Evolutionary conservation across 2,797 vertebrate genomes (phyloP), one percentile per base, ranked within the genome.

Genomic region (Microctenopoma stevenorrisi): DNA sequence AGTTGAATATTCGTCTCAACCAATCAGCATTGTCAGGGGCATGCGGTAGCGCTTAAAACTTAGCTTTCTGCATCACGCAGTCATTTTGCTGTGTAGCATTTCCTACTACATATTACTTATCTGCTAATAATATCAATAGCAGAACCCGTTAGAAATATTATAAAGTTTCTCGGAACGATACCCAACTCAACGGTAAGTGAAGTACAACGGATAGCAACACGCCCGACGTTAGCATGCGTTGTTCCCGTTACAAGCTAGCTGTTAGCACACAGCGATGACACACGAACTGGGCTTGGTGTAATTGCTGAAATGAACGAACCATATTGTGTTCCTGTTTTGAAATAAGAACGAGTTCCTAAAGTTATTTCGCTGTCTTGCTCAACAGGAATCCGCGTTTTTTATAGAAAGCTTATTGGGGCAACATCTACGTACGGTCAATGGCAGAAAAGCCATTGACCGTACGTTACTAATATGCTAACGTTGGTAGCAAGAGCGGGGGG

Each of bases 1-100:
- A 63, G 56, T 86, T 58, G 57, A 77, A 61, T 64, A 38, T 91
- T 91, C 22, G 60, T 82, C 55, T 72, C 9, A 43, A 56, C 94
- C 93, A 94, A 95, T 94, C 85, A 88, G 65, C 18, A 5, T 42
- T 59, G 1, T 7, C 48, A 0, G 0, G 5, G 16, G 2, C 5
- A 5, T 9, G 7, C 14, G 16, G 63, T 11, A 26, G 54, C 46
- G 11, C 15, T 42, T 37, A 10, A 10, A 38, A 11, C 11, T 16
- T 73, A 78, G 68, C 79, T 59, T 55, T 35, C 1, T 35, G 33
- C 7, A 6, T 33, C 46, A 40, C 55, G 28, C 33, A 48, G 64
- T 56, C 55, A 43, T 60, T 35, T 76, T 71, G 79, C 52, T 12
- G 52, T 61, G 7, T 62, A 44, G 57, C 35, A 18, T 25, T 18